These are phyloP conservation scores for Heliconius charithonia DNA, from an alignment of 2,888 invertebrate species.

Conservation along the genomic window DNA sequence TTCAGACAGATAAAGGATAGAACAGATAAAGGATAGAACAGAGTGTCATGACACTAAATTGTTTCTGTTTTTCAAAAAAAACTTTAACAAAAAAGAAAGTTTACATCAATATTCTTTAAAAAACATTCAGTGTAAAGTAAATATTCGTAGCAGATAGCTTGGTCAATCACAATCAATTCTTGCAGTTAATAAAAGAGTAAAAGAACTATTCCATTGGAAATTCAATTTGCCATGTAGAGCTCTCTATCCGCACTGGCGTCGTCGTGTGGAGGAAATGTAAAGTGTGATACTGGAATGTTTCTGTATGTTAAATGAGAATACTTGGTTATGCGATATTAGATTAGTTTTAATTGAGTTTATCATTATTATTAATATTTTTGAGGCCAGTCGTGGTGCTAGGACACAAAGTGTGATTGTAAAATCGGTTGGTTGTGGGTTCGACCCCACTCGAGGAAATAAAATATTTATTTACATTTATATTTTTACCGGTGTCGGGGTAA, in stretches of 20 bases:
- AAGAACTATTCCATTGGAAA: conserved; percentile 57
- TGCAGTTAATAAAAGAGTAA: conserved; percentile 46
- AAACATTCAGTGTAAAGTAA: neutral
- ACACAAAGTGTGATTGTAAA: too few relatives aligned
- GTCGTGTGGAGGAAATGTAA: conserved; percentile 7
- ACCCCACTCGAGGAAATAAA: too few relatives aligned
- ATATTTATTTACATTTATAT: too few relatives aligned
- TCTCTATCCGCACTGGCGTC: conserved; percentile 41
- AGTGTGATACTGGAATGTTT: neutral
- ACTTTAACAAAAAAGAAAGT: neutral
- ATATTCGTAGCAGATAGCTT: conserved; percentile 3
- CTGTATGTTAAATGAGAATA: conserved; percentile 7
- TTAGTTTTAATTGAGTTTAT: neutral
- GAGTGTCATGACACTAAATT: too few relatives aligned
- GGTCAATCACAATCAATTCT: conserved; percentile 32
- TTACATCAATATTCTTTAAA: neutral
- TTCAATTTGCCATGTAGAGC: conserved; percentile 59
- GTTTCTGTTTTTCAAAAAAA: neutral
- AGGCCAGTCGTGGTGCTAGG: too few relatives aligned
- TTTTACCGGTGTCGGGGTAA: too few relatives aligned
- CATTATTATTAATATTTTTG: too few relatives aligned
- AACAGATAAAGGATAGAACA: too few relatives aligned
- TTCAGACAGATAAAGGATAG: neutral
- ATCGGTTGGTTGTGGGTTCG: too few relatives aligned
- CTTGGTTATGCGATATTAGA: neutral